A percentile compares a stretch with the other conserved stretches of the same genome.
phyloP scores from a whole-genome alignment of 1,140 invertebrate genomes.

The Cyclina sinensis region DNA sequence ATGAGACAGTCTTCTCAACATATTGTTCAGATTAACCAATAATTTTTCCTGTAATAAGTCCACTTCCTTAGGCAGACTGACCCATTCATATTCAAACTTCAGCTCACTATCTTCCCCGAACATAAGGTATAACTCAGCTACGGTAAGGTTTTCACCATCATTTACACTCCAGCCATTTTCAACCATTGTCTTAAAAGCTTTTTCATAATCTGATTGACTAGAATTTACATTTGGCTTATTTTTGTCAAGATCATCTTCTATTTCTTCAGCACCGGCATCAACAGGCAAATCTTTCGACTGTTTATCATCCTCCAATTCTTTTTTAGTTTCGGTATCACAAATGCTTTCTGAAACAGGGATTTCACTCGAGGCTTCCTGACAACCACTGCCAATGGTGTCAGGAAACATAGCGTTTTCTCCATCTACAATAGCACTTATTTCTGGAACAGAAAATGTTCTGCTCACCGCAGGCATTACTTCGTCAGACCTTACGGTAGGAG shows the following conservation, averaged over 20 bases:
- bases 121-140: slow-evolving; percentile 97
- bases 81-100: slow-evolving; percentile 94
- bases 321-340: not conserved
- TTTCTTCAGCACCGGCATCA: not conserved
- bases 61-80: slow-evolving; percentile 23
- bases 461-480: not conserved
- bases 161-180: slow-evolving; percentile 92
- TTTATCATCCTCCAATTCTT: not conserved
- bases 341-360: not conserved
- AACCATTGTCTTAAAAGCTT: slow-evolving; percentile 83
- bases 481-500: not conserved
- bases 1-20: slow-evolving; percentile 81
- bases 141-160: slow-evolving; percentile 92
- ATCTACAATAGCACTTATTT: slow-evolving; percentile 70
- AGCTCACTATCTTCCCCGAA: slow-evolving; percentile 93
- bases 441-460: slow-evolving; percentile 27
- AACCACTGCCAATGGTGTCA: slow-evolving; percentile 67
- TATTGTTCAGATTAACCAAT: slow-evolving; percentile 74
- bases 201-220: slow-evolving; percentile 61
- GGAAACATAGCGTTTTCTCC: slow-evolving; percentile 83
- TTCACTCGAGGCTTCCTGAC: not conserved
- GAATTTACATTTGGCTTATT: not conserved
- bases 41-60: slow-evolving; percentile 56
- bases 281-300: not conserved
- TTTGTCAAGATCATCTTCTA: not conserved